Evolutionary conservation across 1,140 invertebrate species (phyloP).

Genomic region (Euwallacea similis): DNA sequence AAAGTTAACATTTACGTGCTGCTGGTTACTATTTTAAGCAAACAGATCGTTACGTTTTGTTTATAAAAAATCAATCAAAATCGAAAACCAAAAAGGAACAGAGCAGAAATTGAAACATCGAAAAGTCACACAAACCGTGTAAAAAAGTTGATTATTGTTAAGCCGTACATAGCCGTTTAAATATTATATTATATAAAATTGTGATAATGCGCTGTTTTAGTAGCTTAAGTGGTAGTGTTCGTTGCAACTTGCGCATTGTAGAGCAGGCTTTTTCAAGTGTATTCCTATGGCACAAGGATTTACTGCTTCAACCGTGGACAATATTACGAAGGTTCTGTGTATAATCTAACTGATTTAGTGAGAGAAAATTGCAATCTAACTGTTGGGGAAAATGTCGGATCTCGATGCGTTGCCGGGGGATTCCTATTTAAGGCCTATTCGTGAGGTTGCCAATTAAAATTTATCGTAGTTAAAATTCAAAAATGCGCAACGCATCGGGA

Average conservation of each 20-base stretch:
- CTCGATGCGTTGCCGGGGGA: too few species aligned
- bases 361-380: too few species aligned
- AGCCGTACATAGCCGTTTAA: not conserved
- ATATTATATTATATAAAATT: slow-evolving; percentile 37
- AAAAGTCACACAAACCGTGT: slow-evolving; percentile 24
- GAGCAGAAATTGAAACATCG: too few species aligned
- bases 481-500: too few species aligned
- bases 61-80: not conserved
- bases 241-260: not conserved
- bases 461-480: too few species aligned
- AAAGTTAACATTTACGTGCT: not conserved
- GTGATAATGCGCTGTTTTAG: slow-evolving; percentile 32
- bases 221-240: not conserved
- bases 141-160: slow-evolving; percentile 21
- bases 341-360: not conserved
- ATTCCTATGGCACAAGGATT: not conserved
- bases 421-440: too few species aligned
- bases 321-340: not conserved
- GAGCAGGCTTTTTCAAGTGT: not conserved
- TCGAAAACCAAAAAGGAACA: too few species aligned
- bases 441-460: too few species aligned
- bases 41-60: not conserved
- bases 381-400: too few species aligned
- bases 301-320: not conserved
- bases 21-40: slow-evolving; percentile 40